Base-by-base conservation (phyloP, 2,888 invertebrate genomes). In the Nasonia oneida region DNA sequence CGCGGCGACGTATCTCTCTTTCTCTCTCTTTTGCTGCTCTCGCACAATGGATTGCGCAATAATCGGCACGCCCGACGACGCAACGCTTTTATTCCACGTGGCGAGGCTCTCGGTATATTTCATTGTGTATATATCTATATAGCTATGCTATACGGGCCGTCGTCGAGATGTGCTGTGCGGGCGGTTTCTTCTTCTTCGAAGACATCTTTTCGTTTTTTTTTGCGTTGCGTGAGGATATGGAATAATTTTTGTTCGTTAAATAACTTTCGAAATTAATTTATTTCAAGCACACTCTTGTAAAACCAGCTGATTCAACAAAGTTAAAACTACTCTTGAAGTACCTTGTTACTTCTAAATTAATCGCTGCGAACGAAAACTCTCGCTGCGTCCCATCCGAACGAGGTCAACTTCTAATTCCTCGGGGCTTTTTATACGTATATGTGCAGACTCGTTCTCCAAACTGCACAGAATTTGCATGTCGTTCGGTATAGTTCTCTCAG, bases 401-500 rank as follows among this genome's bases (percentile, higher is more conserved):
- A 61, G 57, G 57, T 61, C 57, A n/a, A 23, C 23, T 61, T n/a
- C 57, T 61, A n/a, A 61, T 61, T 61, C 8, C n/a, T 61, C 57
- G 23, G n/a, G 8, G 57, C 57, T 61, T n/a, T 61, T 61, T 61
- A n/a, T n/a, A 61, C n/a, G 57, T 18, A 23, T n/a, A 57, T 6
- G n/a, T 42, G 6, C 8, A 61, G 2, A 61, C n/a, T 61, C 57
- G 57, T 61, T n/a, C n/a, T 61, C 57, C n/a, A n/a, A 61, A 61
- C 57, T 61, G 6, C 57, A 61, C 57, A 61, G 23, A 61, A 82
- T 82, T 82, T 82, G 76, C 82, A 82, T 71, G 57, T 78, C 23
- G 57, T 42, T 64, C 71, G 57, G 83, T 23, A 37, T 23, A 37
- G 61, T 37, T 8, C 57, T 61, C 57, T n/a, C 53, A 18, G 53